A percentile compares a stretch with the other conserved stretches of the same genome.
Conservation (phyloP, 2,888 invertebrate genomes). For the Alentia gelatinosa region DNA sequence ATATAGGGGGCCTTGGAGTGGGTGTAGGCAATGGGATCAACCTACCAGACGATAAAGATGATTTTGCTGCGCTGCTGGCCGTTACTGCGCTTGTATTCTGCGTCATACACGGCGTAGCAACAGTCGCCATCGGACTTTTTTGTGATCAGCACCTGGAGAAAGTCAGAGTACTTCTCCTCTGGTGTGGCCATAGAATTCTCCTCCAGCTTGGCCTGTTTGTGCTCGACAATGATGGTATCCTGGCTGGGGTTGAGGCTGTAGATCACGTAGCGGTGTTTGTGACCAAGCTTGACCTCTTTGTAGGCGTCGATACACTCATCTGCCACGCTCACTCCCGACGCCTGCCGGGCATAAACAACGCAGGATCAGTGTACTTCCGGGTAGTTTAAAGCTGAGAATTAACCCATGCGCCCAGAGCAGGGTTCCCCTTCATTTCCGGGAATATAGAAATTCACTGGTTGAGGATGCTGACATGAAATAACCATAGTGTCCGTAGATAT, state of each 20-base stretch:
- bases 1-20: no score
- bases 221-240: conserved; percentile 51
- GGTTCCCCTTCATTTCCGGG: no score
- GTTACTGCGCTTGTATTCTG: conserved; percentile 92
- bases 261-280: conserved; percentile 96
- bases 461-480: no score
- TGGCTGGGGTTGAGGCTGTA: conserved; percentile 87
- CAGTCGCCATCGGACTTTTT: conserved; percentile 92
- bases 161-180: conserved; percentile 92
- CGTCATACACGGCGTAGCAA: conserved; percentile 97
- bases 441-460: no score
- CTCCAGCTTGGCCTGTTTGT: background rate
- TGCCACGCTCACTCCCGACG: conserved; percentile 97
- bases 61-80: conserved; percentile 57
- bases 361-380: background rate
- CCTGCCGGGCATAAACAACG: conserved; percentile 60
- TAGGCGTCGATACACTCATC: conserved; percentile 96
- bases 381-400: background rate
- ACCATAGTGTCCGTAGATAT: no score
- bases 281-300: conserved; percentile 98
- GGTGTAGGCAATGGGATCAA: no score
- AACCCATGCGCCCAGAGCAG: no score
- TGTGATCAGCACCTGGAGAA: conserved; percentile 90
- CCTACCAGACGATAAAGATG: conserved; percentile 68
- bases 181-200: conserved; percentile 77